Percentiles rank a stretch among this genome's conserved stretches.
Conservation (phyloP, 2,888 invertebrate genomes). For the Netelia inedita region DNA sequence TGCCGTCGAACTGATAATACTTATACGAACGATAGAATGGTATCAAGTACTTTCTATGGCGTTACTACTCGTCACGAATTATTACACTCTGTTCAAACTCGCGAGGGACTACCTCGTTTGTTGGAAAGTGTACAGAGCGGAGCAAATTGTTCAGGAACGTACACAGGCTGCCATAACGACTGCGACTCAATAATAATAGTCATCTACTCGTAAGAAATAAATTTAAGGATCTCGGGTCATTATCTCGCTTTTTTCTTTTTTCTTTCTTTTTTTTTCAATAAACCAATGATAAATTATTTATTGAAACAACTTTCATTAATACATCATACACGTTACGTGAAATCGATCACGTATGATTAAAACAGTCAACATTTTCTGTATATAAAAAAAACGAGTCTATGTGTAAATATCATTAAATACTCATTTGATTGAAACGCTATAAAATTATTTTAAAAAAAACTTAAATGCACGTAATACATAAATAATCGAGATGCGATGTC, state of each 20-base stretch:
- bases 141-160: conserved; percentile 90
- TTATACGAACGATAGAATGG: conserved; percentile 95
- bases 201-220: conserved; percentile 56
- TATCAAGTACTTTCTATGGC: conserved; percentile 95
- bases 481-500: neutral
- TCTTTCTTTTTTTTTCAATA: conserved; percentile 35
- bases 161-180: conserved; percentile 73
- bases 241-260: conserved; percentile 46
- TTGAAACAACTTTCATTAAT: conserved; percentile 33
- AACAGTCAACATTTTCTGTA: conserved; percentile 26
- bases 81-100: conserved; percentile 96
- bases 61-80: conserved; percentile 95
- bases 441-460: conserved; percentile 13
- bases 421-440: conserved; percentile 3
- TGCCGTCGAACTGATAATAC: conserved; percentile 91
- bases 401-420: conserved; percentile 21
- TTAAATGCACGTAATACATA: neutral
- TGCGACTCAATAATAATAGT: conserved; percentile 64
- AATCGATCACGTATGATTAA: conserved; percentile 1
- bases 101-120: conserved; percentile 94
- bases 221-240: conserved; percentile 55
- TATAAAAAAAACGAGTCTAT: conserved; percentile 24
- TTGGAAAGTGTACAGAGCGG: conserved; percentile 92
- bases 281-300: conserved; percentile 57
- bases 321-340: neutral